Percentiles rank a stretch among this genome's conserved stretches.
phyloP scores from a whole-genome alignment of 2,113 vertebrate species.

The Rhadina sibilatrix region DNA sequence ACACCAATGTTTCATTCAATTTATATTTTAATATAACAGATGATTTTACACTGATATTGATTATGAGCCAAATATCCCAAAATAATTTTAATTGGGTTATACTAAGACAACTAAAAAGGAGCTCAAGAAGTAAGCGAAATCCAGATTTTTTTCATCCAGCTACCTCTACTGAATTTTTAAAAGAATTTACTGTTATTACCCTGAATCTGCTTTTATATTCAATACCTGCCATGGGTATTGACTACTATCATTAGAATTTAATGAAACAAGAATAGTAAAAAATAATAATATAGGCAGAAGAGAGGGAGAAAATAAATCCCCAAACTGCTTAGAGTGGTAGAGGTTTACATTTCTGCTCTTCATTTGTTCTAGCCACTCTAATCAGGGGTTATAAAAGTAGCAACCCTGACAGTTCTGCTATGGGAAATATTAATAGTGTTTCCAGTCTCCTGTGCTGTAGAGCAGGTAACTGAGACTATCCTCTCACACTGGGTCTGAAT shows the following conservation, averaged over 20 bases:
- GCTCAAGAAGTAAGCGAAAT: background rate
- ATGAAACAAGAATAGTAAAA: background rate
- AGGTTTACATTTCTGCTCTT: background rate
- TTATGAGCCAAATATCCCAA: background rate
- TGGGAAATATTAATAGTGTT: background rate
- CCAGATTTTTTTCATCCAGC: background rate
- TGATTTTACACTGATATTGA: background rate
- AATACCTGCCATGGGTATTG: background rate
- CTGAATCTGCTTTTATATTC: background rate
- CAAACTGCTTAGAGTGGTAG: background rate
- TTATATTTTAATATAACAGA: background rate
- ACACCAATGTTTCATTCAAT: background rate
- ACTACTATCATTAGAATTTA: background rate
- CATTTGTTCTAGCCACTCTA: background rate
- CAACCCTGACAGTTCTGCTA: background rate
- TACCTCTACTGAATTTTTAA: background rate
- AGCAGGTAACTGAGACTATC: background rate
- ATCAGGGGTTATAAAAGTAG: background rate
- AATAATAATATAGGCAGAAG: background rate
- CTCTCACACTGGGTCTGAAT: rapidly evolving
- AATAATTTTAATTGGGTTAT: background rate
- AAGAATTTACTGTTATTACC: background rate
- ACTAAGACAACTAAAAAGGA: background rate
- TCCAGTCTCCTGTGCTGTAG: background rate
- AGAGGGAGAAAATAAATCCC: rapidly evolving